phyloP scores from a whole-genome alignment of 2,888 invertebrate genomes.

The Caenorhabditis imperialis region DNA sequence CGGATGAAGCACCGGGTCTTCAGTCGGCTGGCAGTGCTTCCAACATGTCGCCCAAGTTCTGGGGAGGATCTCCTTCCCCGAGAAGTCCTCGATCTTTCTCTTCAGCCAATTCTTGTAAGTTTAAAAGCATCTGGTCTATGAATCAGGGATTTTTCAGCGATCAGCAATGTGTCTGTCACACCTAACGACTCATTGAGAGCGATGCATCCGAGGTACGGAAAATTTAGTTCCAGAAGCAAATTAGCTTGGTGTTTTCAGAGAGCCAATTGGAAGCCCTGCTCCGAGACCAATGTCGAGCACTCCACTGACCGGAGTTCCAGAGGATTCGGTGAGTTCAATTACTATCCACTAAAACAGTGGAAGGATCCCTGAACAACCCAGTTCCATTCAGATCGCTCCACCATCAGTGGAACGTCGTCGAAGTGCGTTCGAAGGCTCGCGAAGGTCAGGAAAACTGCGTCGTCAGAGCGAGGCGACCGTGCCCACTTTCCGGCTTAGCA shows the following conservation, averaged over 20 bases:
- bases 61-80: slow-evolving; percentile 64
- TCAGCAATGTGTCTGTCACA: slow-evolving; percentile 25
- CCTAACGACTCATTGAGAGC: slow-evolving; percentile 40
- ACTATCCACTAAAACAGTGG: background rate
- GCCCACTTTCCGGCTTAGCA: slow-evolving; percentile 62
- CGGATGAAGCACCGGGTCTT: slow-evolving; percentile 51
- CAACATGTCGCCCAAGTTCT: slow-evolving; percentile 48
- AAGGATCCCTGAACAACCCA: background rate
- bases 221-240: background rate
- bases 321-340: slow-evolving; percentile 35
- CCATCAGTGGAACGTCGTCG: slow-evolving; percentile 51
- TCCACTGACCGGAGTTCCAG: slow-evolving; percentile 45
- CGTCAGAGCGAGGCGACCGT: slow-evolving; percentile 60
- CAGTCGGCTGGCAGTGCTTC: slow-evolving; percentile 32
- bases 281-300: slow-evolving; percentile 57
- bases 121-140: background rate
- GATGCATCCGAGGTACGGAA: slow-evolving; percentile 40
- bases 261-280: slow-evolving; percentile 63
- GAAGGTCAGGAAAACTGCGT: slow-evolving; percentile 55
- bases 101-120: slow-evolving; percentile 47
- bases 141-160: slow-evolving; percentile 32
- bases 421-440: slow-evolving; percentile 51
- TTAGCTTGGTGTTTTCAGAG: slow-evolving; percentile 24
- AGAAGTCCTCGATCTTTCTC: slow-evolving; percentile 53
- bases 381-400: slow-evolving; percentile 20